phyloP scores from a whole-genome alignment of 2,113 vertebrate genomes.

The Mormyrus lacerda region DNA sequence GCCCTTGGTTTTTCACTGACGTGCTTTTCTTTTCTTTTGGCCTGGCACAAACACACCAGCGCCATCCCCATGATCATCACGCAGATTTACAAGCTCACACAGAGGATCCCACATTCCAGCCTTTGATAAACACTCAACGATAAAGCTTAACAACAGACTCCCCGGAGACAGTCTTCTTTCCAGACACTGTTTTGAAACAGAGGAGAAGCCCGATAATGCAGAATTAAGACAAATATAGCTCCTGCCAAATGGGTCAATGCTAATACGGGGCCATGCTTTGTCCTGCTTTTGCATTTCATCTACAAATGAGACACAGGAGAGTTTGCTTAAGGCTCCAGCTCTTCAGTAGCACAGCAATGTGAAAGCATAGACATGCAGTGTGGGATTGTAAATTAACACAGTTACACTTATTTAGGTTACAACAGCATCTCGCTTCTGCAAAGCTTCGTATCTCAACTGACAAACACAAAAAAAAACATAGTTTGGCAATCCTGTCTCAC shows the following conservation, averaged over 20 bases:
- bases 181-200: neutral
- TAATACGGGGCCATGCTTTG: neutral
- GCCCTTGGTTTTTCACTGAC: neutral
- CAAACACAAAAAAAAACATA: neutral
- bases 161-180: neutral
- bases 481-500: neutral
- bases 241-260: constrained; percentile 5
- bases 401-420: neutral
- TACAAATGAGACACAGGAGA: neutral
- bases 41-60: neutral
- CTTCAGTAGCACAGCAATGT: neutral
- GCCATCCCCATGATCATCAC: neutral
- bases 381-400: no score
- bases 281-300: neutral
- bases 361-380: neutral
- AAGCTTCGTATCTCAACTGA: neutral
- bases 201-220: neutral
- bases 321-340: neutral
- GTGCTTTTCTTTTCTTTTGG: no score
- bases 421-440: neutral
- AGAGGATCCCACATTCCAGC: neutral
- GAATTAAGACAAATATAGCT: neutral
- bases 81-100: neutral
- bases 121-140: neutral
- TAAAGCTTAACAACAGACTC: neutral